These are phyloP conservation scores for Romanogobio albipinnatus DNA, from an alignment of 2,113 vertebrate species.

Conservation along the genomic window DNA sequence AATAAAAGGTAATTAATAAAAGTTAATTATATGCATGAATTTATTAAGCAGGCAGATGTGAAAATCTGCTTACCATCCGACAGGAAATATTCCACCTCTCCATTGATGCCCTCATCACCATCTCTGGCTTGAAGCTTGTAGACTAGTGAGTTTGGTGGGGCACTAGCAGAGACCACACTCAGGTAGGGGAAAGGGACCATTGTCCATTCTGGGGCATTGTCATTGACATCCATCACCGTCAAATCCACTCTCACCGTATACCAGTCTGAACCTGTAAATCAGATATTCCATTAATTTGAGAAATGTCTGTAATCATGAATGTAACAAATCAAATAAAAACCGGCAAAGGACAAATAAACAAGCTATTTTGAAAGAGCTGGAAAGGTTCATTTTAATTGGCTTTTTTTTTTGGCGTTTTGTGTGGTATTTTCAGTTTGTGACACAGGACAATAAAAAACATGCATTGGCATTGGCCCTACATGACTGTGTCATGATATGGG, in stretches of 20 bases:
- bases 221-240: slow-evolving; percentile 84
- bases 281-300: background rate
- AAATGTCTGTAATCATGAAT: background rate
- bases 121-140: slow-evolving; percentile 84
- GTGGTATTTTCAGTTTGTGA: background rate
- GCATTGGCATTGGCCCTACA: background rate
- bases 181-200: slow-evolving; percentile 84
- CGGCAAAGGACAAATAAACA: background rate
- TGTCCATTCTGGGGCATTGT: slow-evolving; percentile 84
- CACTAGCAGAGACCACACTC: slow-evolving; percentile 79
- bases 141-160: slow-evolving; percentile 74
- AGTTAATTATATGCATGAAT: no score
- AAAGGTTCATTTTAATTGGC: background rate
- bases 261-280: slow-evolving; percentile 79
- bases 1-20: no score
- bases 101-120: slow-evolving; percentile 82
- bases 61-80: slow-evolving; percentile 78
- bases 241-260: slow-evolving; percentile 80
- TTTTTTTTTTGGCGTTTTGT: no score
- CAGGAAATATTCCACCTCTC: slow-evolving; percentile 87
- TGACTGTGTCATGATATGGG: background rate
- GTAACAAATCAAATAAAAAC: background rate
- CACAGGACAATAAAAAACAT: background rate
- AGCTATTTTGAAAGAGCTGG: background rate
- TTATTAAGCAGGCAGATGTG: background rate